Base-by-base conservation (phyloP, 2,113 vertebrate genomes). In the Nothobranchius furzeri region DNA sequence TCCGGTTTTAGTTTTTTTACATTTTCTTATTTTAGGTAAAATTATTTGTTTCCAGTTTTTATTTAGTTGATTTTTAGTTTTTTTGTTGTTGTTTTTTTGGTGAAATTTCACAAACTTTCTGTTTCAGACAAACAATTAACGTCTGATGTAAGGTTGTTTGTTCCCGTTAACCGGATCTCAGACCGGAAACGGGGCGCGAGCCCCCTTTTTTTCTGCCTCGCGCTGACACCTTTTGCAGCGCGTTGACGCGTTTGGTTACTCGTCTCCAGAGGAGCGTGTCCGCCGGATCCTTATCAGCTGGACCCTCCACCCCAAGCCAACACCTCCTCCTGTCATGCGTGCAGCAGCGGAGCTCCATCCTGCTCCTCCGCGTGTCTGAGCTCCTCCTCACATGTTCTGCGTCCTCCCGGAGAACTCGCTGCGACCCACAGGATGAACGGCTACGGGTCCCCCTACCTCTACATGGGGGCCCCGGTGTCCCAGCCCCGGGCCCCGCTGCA, bases 381-480 rank as follows among this genome's bases (percentile, higher is more conserved):
- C 58, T 40, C 8, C 42, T 60, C 43, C 57, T 15, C n/a, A 37
- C 74, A 9, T 17, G 69, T 73, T 56, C 70, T 78, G 58, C 70
- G 25, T 73, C 73, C 57, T 62, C 65, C 55, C 5, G 68, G 70
- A 20, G 70, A 73, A 48, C 61, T 37, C n/a, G 56, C 20, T n/a
- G 60, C 53, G 64, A 43, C 56, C 48, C 46, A 65, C 71, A 73
- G 68, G 42, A 98, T 98, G 96, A 97, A 98, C 81, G 96, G 95
- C 76, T 98, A 96, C 94, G 96, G 96, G 58, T 96, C 96, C 24
- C 96, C 96, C 4, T 98, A 97, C 92, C 90, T 98, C 69, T 97
- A 98, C 88, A 94, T 97, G 95, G 95, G 96, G 86, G 95, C 94
- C 73, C 95, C 96, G 47, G 96, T 98, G 85, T 94, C 96, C 7